Evolutionary conservation across 2,888 invertebrate genomes (phyloP).

Genomic region (Ophion costatus): DNA sequence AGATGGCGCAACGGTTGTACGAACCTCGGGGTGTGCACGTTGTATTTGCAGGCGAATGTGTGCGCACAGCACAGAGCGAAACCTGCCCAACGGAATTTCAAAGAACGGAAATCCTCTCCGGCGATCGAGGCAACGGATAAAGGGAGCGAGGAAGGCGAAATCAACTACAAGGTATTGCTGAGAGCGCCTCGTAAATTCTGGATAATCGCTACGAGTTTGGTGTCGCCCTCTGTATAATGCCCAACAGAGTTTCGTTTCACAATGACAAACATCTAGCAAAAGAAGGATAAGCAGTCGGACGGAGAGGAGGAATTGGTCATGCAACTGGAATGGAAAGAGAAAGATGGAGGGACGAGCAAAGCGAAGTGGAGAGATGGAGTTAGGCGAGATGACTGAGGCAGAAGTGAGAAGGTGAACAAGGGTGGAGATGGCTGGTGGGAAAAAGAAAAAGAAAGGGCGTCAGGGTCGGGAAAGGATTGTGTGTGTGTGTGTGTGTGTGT

Average conservation of each 20-base stretch:
- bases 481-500: no score
- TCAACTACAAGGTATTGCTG: slow-evolving; percentile 29
- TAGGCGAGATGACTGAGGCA: background rate
- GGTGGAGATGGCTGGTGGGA: background rate
- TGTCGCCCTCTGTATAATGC: background rate
- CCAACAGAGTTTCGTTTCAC: slow-evolving; percentile 16
- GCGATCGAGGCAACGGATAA: slow-evolving; percentile 24
- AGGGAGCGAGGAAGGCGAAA: background rate
- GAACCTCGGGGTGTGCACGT: slow-evolving; percentile 13
- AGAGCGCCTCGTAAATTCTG: slow-evolving; percentile 67
- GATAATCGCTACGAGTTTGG: slow-evolving; percentile 69
- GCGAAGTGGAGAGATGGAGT: background rate
- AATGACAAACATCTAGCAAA: slow-evolving; percentile 26
- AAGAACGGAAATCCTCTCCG: slow-evolving; percentile 57
- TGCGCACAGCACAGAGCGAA: slow-evolving; percentile 53
- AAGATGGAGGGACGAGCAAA: background rate
- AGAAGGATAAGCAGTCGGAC: slow-evolving; percentile 57
- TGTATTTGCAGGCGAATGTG: slow-evolving; percentile 33
- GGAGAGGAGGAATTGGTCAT: slow-evolving; percentile 11
- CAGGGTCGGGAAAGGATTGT: background rate
- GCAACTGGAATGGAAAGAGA: background rate
- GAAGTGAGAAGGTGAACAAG: background rate
- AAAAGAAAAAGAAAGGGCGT: background rate
- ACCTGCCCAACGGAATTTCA: slow-evolving; percentile 64
- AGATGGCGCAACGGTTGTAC: background rate